Evolutionary conservation across 30 jellyfish, hydroid and myxozoan species (phyloP).

Genomic region (Cassiopea xamachana): DNA sequence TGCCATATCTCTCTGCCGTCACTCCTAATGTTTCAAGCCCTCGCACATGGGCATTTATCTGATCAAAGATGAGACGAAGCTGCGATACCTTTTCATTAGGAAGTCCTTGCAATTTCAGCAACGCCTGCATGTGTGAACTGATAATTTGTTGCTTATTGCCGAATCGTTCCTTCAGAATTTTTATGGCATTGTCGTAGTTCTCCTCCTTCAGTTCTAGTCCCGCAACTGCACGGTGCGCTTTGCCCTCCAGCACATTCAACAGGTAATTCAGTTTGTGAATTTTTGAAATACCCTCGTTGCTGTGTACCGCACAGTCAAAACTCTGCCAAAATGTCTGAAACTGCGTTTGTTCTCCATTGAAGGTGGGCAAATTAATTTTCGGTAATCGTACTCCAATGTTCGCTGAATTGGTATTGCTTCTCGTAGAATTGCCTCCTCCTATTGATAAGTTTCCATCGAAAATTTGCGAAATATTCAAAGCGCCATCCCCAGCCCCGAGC

Average conservation of each 20-base stretch:
- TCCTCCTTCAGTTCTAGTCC: constrained; percentile 6
- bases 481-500: neutral
- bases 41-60: neutral
- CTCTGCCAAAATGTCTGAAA: neutral
- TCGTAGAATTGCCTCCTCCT: neutral
- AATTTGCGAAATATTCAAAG: neutral
- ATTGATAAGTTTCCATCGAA: neutral
- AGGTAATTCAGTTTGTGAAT: neutral
- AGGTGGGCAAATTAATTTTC: neutral
- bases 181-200: constrained; percentile 11
- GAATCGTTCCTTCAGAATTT: constrained; percentile 7
- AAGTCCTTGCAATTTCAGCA: constrained; percentile 1
- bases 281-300: neutral
- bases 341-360: neutral
- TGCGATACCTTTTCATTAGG: neutral
- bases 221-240: neutral
- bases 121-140: constrained; percentile 8
- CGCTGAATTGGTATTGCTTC: neutral
- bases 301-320: neutral
- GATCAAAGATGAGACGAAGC: neutral
- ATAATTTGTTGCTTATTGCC: constrained; percentile 15
- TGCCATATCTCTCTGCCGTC: neutral
- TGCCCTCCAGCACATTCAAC: neutral
- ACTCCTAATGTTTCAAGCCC: neutral
- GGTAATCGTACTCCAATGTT: neutral